Evolutionary conservation across 2,797 vertebrate species (phyloP).

Genomic region (Schizopygopsis pylzovi): DNA sequence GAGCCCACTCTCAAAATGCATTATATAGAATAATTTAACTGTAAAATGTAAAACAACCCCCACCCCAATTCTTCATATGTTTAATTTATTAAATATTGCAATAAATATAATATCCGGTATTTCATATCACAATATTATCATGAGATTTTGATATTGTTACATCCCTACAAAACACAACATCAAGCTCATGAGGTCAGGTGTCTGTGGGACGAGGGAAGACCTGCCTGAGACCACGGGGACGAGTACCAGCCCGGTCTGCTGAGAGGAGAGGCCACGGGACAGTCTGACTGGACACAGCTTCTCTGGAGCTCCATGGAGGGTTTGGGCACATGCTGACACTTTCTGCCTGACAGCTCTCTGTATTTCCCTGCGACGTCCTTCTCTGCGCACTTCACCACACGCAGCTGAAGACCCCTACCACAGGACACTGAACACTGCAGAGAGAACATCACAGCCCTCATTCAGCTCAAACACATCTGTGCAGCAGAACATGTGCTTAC

Average conservation of each 20-base stretch:
- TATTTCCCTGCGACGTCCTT: constrained; percentile 86
- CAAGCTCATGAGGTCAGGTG: background rate
- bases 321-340: constrained; percentile 82
- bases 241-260: constrained; percentile 78
- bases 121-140: no score
- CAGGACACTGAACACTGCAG: constrained; percentile 87
- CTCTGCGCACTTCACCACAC: constrained; percentile 85
- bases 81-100: no score
- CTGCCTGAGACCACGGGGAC: constrained; percentile 88
- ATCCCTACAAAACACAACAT: background rate
- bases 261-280: constrained; percentile 65
- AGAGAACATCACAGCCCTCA: background rate
- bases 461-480: background rate
- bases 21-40: no score
- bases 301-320: constrained; percentile 80
- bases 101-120: no score
- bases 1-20: no score
- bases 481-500: background rate
- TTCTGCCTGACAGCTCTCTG: constrained; percentile 81
- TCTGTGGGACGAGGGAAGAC: background rate
- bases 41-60: no score
- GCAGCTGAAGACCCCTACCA: constrained; percentile 80
- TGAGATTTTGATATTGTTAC: no score
- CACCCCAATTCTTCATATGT: no score
- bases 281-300: constrained; percentile 74